A percentile compares a stretch with the other conserved stretches of the same genome.
These are phyloP conservation scores for Polyommatus iphigenia DNA, from an alignment of 2,888 invertebrate species.

Conservation along the genomic window DNA sequence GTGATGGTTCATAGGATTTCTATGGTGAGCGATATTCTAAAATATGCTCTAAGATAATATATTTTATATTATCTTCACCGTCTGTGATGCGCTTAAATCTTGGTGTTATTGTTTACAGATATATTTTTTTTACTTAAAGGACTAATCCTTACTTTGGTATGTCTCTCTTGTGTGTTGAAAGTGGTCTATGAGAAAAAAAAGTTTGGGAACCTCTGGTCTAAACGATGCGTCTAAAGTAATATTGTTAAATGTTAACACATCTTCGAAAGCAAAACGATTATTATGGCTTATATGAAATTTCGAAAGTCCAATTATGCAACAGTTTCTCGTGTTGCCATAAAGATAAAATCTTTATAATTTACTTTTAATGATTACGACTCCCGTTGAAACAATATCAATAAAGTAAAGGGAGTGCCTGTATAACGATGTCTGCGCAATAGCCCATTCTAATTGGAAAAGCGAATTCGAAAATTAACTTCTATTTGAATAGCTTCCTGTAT, in stretches of 20 bases:
- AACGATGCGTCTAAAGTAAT: too few species aligned
- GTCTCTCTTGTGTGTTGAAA: too few species aligned
- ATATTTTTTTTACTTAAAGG: too few species aligned
- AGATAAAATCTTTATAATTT: conserved; percentile 13
- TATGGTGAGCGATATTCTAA: too few species aligned
- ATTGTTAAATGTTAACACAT: background rate
- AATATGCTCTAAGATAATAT: too few species aligned
- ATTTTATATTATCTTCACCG: too few species aligned
- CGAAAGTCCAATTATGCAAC: background rate
- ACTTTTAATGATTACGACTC: conserved; percentile 14
- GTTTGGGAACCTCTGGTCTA: too few species aligned
- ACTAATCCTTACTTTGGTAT: too few species aligned
- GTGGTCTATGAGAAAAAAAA: too few species aligned
- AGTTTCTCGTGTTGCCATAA: background rate
- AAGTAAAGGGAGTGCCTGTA: background rate
- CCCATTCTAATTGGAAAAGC: conserved; percentile 13
- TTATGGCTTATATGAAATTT: background rate
- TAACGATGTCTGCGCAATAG: background rate
- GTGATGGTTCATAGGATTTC: too few species aligned
- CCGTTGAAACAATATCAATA: conserved; percentile 13
- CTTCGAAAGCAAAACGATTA: background rate
- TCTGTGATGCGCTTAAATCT: too few species aligned
- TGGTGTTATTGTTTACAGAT: too few species aligned
- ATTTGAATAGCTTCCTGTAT: conserved; percentile 12
- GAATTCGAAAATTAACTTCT: background rate